Base-by-base conservation (phyloP, 2,888 invertebrate species). In the Lasius platythorax region DNA sequence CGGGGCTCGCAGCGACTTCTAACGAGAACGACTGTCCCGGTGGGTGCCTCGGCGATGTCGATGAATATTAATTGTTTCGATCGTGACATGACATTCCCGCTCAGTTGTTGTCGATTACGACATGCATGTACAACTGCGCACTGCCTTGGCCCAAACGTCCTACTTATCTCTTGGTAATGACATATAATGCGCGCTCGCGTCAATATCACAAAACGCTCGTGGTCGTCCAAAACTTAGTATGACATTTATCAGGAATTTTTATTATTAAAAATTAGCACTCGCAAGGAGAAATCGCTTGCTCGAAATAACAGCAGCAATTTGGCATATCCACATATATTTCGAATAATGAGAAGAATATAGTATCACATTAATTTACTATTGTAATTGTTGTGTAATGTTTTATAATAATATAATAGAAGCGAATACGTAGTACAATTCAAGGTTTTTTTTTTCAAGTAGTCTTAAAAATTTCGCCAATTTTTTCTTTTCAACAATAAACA, bases 21-120 rank as follows among this genome's bases (percentile, higher is more conserved):
- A 87, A 85, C 84, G 86, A 88, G 86, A 84, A 68, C 72, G 79
- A 88, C 79, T 88, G 84, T 74, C 83, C 67, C 86, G 87, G 83
- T 86, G 87, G 61, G 87, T 91, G 63, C 30, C 53, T 88, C 78
- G 79, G 37, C 82, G 82, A 88, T 90, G 81, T 82, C 85, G 85
- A 85, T 90, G 89, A 90, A 90, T 91, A 91, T 91, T 91, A 90
- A 91, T 91, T 91, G 90, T 90, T 84, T 81, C 85, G 86, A 88
- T 89, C 87, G 86, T 85, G 87, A 90, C 87, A 85, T 88, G 87
- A 88, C 90, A 87, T 84, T 85, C 82, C 81, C n/a, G 58, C 30
- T 76, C 37, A 73, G 73, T 18, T 18, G 28, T 64, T 75, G 63
- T 46, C 82, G 76, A 86, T 88, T 86, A 73, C 61, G 46, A 78